Base-by-base conservation (phyloP, 2,113 vertebrate species). In the Otocyon megalotis region DNA sequence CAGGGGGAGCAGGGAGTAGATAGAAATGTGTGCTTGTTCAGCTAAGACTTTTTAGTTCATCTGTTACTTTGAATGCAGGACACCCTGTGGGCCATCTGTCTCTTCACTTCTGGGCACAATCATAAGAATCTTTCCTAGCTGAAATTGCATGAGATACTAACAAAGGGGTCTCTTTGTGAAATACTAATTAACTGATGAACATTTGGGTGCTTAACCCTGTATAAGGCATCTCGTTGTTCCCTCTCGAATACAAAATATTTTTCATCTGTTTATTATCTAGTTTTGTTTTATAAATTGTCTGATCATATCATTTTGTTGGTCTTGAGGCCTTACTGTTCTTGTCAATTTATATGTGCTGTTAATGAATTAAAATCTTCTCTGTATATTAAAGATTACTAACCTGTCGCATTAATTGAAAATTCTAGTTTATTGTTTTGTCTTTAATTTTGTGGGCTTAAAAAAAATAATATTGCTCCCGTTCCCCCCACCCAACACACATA, bases 311-410 rank as follows among this genome's bases (percentile, higher is more conserved):
- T 95, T 93, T 92, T 86, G 17, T 81, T 43, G 90, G 35, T 84
- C 24, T 79, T 77, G 74, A 90, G 43, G 26, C 16, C 11, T 91
- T 92, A 50, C 30, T 90, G 5, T 94, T 94, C 19, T 84, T 74
- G 30, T 88, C 84, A 88, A 17, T 94, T 96, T 48, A 43, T 86
- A 84, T 60, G n/a, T 95, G 48, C 43, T 93, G 13, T 93, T 85
- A 96, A 91, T 85, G 71, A 85, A 94, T 96, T 82, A 65, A 86
- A 58, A 67, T 62, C 24, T 58, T 90, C n/a, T 93, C 30, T 93
- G 4, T 94, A 54, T 37, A 63, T 93, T 96, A 96, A 97, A 96
- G 20, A 92, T 93, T 62, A 82, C 43, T 76, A 79, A 92, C n/a
- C 53, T 92, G 74, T 92, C 53, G 20, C 9, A 60, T 20, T 94